A percentile compares a stretch with the other conserved stretches of the same genome.
These are phyloP conservation scores for Larimichthys crocea DNA, from an alignment of 2,113 vertebrate species.

Conservation along the genomic window DNA sequence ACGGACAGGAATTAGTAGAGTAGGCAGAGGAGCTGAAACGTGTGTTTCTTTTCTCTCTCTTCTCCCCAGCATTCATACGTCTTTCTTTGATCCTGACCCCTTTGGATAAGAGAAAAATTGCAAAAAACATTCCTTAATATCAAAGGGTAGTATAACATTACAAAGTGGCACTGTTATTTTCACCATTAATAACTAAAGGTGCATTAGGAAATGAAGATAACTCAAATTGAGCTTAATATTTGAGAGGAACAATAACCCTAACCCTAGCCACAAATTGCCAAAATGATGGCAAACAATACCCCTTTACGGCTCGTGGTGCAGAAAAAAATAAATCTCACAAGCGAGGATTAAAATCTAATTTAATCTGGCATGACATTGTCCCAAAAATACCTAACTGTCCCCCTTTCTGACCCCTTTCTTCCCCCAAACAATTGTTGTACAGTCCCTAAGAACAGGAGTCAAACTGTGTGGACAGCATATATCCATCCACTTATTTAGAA, in stretches of 20 bases:
- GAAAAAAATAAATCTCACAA: not conserved
- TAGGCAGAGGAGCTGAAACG: not conserved
- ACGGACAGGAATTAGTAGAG: not conserved
- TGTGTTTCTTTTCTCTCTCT: not conserved
- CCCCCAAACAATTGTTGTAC: not conserved
- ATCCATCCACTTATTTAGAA: constrained; percentile 3
- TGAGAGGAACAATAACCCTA: not conserved
- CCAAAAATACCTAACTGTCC: not conserved
- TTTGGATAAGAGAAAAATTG: not conserved
- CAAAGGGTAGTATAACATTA: not conserved
- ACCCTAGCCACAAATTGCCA: not conserved
- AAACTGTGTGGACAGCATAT: constrained; percentile 4
- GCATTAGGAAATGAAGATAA: not conserved
- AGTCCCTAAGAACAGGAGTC: constrained; percentile 4
- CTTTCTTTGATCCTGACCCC: not conserved
- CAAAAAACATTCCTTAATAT: not conserved
- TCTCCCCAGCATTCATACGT: not conserved
- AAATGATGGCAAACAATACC: not conserved
- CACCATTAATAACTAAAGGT: not conserved
- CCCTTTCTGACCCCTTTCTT: not conserved
- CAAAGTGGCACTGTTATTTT: not conserved
- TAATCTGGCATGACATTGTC: not conserved
- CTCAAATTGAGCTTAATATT: not conserved
- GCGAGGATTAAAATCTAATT: not conserved
- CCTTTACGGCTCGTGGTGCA: too few species aligned